Conservation (phyloP, 2,113 vertebrate genomes). For the Fukomys damarensis region DNA sequence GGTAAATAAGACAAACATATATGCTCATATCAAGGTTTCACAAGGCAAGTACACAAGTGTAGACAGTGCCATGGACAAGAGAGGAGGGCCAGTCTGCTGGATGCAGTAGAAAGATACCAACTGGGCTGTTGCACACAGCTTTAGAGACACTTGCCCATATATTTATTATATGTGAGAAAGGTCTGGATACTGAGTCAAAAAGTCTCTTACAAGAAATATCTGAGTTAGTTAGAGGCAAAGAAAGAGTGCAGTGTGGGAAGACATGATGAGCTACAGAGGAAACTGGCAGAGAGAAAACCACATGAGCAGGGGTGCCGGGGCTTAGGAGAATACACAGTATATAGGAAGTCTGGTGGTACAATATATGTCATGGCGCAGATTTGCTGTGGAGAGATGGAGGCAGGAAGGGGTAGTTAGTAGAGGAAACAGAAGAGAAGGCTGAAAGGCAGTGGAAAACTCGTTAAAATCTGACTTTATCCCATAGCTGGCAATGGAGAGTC, state of each 20-base stretch:
- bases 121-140: accelerated
- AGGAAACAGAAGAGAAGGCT: background rate
- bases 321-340: accelerated
- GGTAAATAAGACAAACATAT: background rate
- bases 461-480: background rate
- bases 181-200: background rate
- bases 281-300: background rate
- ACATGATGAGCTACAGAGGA: background rate
- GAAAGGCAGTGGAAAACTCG: background rate
- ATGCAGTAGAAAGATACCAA: background rate
- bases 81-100: background rate
- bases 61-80: background rate
- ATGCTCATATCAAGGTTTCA: background rate
- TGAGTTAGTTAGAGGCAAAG: background rate
- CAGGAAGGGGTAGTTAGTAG: accelerated
- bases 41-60: background rate
- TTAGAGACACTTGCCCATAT: accelerated
- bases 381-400: background rate
- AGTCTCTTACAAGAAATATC: background rate
- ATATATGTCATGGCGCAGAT: background rate
- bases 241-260: background rate
- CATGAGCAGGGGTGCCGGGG: background rate
- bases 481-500: background rate
- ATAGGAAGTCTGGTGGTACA: background rate
- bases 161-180: background rate